Evolutionary conservation across 1,140 invertebrate species (phyloP).

Genomic region (Conus betulinus): DNA sequence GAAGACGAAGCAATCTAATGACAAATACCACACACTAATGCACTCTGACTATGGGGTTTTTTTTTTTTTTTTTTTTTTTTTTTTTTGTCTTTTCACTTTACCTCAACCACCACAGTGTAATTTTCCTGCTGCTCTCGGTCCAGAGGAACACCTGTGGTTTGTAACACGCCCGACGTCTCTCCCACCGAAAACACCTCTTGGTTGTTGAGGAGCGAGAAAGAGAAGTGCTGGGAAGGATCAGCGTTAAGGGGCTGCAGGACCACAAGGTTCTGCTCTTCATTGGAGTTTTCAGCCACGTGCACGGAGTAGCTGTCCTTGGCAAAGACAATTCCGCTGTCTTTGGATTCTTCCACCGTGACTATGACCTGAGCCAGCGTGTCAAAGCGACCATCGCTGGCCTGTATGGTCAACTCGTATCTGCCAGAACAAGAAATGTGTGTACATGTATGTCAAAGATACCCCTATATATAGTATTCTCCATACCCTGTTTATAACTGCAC

Average conservation of each 20-base stretch:
- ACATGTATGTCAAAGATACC: too few species aligned
- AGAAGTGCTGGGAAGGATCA: conserved; percentile 89
- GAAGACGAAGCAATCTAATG: too few species aligned
- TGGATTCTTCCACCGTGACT: conserved; percentile 80
- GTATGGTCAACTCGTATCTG: conserved; percentile 75
- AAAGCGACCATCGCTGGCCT: conserved; percentile 80
- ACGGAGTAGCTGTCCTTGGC: conserved; percentile 88
- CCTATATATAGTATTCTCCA: too few species aligned
- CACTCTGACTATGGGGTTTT: too few species aligned
- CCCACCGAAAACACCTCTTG: conserved; percentile 66
- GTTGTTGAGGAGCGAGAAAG: conserved; percentile 85
- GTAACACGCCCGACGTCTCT: conserved; percentile 69
- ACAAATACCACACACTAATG: too few species aligned
- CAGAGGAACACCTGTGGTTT: conserved; percentile 73
- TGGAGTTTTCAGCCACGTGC: conserved; percentile 89
- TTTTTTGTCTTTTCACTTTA: conserved; percentile 18
- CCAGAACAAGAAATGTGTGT: neutral
- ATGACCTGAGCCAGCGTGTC: conserved; percentile 75
- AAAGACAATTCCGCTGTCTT: conserved; percentile 88
- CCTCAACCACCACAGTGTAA: conserved; percentile 67
- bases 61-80: too few species aligned
- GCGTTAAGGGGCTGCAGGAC: conserved; percentile 92
- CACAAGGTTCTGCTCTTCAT: conserved; percentile 85
- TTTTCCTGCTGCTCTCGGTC: conserved; percentile 76
- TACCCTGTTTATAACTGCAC: too few species aligned